Evolutionary conservation across 2,888 invertebrate species (phyloP), one percentile per base, ranked within the genome.

Genomic region (Catonia carolina): DNA sequence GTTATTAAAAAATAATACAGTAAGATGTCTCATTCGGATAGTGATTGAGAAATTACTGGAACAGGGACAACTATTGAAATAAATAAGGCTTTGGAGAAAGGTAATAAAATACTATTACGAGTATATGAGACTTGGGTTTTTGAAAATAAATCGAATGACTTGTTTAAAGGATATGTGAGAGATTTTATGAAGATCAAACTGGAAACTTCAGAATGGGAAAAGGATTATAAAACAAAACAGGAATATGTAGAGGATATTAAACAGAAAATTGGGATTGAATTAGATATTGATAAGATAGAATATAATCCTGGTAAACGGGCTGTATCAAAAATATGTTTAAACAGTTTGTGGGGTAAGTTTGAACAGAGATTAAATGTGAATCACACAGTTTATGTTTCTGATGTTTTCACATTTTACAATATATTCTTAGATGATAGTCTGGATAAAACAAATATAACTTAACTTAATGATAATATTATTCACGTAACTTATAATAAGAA

Each of bases 81-180:
- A 12, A 54, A 41, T 35, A 61, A 64, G 58, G 61, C 59, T 27
- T 45, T 64, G 17, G 60, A 62, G 60, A 62, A 62, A 50, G 61
- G 61, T 7, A 64, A 63, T 50, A 59, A 61, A 60, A 59, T n/a
- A n/a, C n/a, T 64, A 55, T 53, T 55, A 59, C 54, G 35, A 18
- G 60, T 64, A 50, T 53, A 62, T 39, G 55, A 55, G 33, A 60
- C 63, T 53, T 64, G 62, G 64, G 53, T 63, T 53, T 62, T 61
- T 58, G 33, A 60, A 52, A 45, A 53, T 51, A 60, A 59, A 52
- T 56, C 55, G n/a, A 54, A 42, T 45, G 36, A 59, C 42, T 54
- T 65, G 18, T 63, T 62, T 58, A 62, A 57, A n/a, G n/a, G n/a
- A n/a, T n/a, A n/a, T n/a, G n/a, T n/a, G n/a, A n/a, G n/a, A n/a